Evolutionary conservation across 1,140 invertebrate species (phyloP), one percentile per base, ranked within the genome.

Genomic region (Latrodectus geometricus): DNA sequence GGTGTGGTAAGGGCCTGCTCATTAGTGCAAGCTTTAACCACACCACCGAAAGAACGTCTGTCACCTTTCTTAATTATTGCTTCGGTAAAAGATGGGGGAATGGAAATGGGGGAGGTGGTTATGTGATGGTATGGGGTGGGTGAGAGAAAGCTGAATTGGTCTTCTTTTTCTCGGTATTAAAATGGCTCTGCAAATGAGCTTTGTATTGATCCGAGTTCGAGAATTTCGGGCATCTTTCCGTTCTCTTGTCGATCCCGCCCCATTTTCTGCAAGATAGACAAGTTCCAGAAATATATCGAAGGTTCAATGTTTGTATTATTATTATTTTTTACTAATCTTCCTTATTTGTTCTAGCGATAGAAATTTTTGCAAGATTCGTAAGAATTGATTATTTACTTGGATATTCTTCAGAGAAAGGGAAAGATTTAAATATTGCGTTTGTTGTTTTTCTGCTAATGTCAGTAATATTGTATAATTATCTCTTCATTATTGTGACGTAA

Each of bases 41-140:
- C 54, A 73, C 72, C 72, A 21, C 70, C 54, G 11, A 17, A 61
- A 68, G 50, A 78, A 86, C 83, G 83, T 86, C 83, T 86, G 83
- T 86, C 83, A 86, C 83, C 83, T 86, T 61, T 73, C 75, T 86
- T 86, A 86, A 86, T 86, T 86, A 86, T 86, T 86, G 83, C 83
- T 72, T 76, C 72, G 73, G 56, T 54, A 72, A 72, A 73, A 69
- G 61, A 54, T 4, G 73, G 20, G 15, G 66, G 68, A 9, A 48
- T 49, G 12, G 70, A 12, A 14, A 48, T 23, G 14, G 66, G 23
- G 49, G 73, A 35, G 48, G 72, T 54, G 61, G 9, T 17, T 54
- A 15, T 52, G 61, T 23, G 72, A 14, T 61, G 54, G 17, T 14
- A 61, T 11, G 54, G 17, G 54, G 54, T 61, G 54, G 54, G 17